These are phyloP conservation scores for Anabacerthia variegaticeps DNA, from an alignment of 2,797 vertebrate species.

Conservation along the genomic window DNA sequence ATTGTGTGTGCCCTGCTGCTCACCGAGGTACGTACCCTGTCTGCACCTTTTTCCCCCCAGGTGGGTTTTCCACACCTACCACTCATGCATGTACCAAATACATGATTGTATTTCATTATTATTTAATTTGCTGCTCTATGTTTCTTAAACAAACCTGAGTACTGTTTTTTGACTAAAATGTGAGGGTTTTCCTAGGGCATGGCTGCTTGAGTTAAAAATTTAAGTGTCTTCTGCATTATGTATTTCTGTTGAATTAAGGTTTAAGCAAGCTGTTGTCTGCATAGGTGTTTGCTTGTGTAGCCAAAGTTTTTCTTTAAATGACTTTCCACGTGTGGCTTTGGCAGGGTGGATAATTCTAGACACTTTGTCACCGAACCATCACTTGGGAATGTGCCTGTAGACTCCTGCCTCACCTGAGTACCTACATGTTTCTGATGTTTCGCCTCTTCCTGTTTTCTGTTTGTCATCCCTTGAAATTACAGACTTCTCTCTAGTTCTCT, in stretches of 20 bases:
- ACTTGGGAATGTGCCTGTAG: rapidly evolving
- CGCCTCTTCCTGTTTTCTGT: neutral
- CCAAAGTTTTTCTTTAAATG: neutral
- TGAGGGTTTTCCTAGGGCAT: neutral
- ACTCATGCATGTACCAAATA: neutral
- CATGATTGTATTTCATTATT: rapidly evolving
- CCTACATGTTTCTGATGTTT: neutral
- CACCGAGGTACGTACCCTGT: rapidly evolving
- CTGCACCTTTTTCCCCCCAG: rapidly evolving
- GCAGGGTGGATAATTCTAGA: neutral
- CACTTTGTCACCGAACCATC: rapidly evolving
- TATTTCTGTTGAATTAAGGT: neutral
- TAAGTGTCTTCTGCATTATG: neutral
- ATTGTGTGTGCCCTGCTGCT: neutral
- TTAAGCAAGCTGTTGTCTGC: neutral
- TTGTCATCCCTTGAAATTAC: neutral
- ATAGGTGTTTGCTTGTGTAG: neutral
- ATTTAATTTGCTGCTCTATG: neutral
- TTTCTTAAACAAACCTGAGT: neutral
- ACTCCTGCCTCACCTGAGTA: neutral
- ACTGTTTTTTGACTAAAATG: neutral
- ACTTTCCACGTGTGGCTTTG: rapidly evolving
- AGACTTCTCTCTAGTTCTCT: neutral
- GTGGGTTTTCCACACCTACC: rapidly evolving
- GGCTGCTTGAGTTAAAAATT: neutral